phyloP scores from a whole-genome alignment of 2,113 vertebrate genomes.

The Epinephelus fuscoguttatus region DNA sequence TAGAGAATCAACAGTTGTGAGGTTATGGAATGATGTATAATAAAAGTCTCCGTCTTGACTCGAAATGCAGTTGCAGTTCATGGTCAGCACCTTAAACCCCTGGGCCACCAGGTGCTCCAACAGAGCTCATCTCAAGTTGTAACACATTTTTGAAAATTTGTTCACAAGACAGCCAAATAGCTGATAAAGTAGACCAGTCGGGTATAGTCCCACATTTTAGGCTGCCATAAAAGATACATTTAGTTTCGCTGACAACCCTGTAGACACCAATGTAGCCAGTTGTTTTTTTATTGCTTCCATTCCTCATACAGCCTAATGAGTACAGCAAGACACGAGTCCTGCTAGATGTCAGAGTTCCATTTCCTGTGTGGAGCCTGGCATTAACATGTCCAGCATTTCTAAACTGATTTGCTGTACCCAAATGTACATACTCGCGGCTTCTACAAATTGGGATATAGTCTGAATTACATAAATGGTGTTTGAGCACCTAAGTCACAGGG shows the following conservation, averaged over 20 bases:
- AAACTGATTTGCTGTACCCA: constrained; percentile 35
- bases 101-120: background rate
- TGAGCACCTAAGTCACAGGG: constrained; percentile 57
- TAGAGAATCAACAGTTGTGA: background rate
- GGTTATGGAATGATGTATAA: background rate
- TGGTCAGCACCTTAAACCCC: background rate
- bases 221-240: background rate
- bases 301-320: background rate
- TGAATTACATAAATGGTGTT: constrained; percentile 63
- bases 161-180: too few relatives aligned
- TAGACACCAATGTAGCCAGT: background rate
- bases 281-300: background rate
- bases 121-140: background rate
- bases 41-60: background rate
- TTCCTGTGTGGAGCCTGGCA: constrained; percentile 33
- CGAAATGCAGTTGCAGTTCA: background rate
- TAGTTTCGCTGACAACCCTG: background rate
- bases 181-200: background rate
- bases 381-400: constrained; percentile 30
- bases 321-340: background rate
- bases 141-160: background rate
- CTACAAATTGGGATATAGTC: constrained; percentile 35
- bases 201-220: background rate
- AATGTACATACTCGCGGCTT: constrained; percentile 27
- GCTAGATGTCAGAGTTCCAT: background rate